Conservation (phyloP, 2,797 vertebrate species). For the Muscicapa comitata region DNA sequence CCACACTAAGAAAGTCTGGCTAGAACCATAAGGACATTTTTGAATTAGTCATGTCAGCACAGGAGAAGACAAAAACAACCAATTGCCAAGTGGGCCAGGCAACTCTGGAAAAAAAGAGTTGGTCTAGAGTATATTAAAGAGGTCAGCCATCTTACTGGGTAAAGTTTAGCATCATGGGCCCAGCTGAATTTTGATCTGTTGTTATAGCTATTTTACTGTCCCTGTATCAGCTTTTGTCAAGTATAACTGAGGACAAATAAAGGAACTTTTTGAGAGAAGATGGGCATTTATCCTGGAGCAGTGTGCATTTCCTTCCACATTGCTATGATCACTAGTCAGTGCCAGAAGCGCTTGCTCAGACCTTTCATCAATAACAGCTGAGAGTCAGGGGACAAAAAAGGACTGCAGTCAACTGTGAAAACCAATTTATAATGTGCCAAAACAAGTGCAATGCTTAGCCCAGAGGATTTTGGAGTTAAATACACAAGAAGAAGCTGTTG, state of each 20-base stretch:
- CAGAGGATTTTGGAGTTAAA: conserved; percentile 40
- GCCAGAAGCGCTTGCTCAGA: conserved; percentile 14
- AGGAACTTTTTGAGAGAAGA: neutral
- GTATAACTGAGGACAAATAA: neutral
- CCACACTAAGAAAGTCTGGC: neutral
- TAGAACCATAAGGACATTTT: neutral
- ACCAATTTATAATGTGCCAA: conserved; percentile 60
- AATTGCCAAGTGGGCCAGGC: neutral
- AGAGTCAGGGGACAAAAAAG: conserved; percentile 27
- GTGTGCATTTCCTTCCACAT: neutral
- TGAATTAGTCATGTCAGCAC: neutral
- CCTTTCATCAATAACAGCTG: conserved; percentile 1
- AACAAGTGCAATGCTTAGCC: conserved; percentile 16
- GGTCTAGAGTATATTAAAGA: neutral
- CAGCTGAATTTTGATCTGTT: neutral
- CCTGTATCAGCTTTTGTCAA: neutral
- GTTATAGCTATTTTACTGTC: neutral
- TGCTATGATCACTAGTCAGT: neutral
- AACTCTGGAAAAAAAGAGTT: neutral
- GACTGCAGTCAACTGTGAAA: conserved; percentile 24
- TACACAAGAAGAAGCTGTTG: conserved; percentile 29
- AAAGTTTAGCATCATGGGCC: neutral
- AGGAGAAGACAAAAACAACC: neutral
- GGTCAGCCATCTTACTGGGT: neutral
- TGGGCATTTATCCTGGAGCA: neutral